Conservation (phyloP, 2,888 invertebrate genomes). For the Acanthoscelides obtectus region DNA sequence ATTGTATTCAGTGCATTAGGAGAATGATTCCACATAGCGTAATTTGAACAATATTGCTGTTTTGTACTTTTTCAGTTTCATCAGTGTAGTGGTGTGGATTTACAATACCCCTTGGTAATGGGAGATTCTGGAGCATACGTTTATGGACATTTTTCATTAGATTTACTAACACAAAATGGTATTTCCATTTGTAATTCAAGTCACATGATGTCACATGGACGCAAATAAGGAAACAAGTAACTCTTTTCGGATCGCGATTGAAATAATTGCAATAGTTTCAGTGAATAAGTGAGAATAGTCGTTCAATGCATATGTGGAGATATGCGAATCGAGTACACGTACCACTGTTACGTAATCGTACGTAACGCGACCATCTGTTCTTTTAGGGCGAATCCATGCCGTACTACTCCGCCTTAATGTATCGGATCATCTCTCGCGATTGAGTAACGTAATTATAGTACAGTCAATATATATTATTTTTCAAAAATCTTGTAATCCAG, state of each 20-base stretch:
- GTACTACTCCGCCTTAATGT: neutral
- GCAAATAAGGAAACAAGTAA: too few relatives aligned
- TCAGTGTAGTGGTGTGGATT: too few relatives aligned
- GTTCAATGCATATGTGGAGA: neutral
- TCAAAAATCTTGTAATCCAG: neutral
- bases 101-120: too few relatives aligned
- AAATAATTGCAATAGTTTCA: neutral
- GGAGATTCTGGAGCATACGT: too few relatives aligned
- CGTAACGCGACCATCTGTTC: neutral
- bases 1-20: too few relatives aligned
- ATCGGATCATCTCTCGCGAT: neutral
- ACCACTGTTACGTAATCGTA: neutral
- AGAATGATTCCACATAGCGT: too few relatives aligned
- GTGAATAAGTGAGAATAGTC: neutral
- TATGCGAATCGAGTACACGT: neutral
- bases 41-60: too few relatives aligned
- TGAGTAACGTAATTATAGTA: neutral
- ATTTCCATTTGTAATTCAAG: too few relatives aligned
- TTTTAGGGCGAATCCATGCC: neutral
- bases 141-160: too few relatives aligned
- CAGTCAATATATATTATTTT: neutral
- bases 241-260: neutral
- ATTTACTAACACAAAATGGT: too few relatives aligned
- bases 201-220: too few relatives aligned
- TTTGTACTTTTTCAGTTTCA: too few relatives aligned